These are phyloP conservation scores for Aldabrachelys gigantea DNA, from an alignment of 2,113 vertebrate genomes.

Conservation along the genomic window DNA sequence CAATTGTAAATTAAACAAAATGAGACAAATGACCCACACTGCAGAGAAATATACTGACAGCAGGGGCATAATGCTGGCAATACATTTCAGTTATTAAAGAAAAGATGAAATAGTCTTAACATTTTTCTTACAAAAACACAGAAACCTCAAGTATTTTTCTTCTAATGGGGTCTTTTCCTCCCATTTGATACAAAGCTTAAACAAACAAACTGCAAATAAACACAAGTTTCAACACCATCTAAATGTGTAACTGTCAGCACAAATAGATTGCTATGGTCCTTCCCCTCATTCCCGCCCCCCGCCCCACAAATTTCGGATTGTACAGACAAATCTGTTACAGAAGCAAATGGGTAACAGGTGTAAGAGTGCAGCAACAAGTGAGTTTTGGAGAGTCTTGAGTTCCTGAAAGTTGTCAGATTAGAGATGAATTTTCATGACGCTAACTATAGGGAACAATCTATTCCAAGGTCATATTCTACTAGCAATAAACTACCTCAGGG, in stretches of 20 bases:
- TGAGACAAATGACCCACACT: neutral
- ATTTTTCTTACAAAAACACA: neutral
- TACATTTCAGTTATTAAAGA: neutral
- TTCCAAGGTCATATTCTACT: neutral
- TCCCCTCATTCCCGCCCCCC: neutral
- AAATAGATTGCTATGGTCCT: neutral
- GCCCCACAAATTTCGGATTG: neutral
- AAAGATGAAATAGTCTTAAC: neutral
- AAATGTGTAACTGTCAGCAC: neutral
- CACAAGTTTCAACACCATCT: neutral
- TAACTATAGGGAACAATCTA: neutral
- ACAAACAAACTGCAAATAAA: neutral
- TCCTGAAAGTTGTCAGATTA: neutral
- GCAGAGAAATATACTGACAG: neutral
- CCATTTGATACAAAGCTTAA: neutral
- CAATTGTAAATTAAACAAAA: slow-evolving; percentile 2
- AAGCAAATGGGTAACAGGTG: neutral
- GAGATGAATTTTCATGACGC: neutral
- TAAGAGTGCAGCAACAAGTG: neutral
- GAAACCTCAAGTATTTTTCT: neutral
- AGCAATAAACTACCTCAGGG: neutral
- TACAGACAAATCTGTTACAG: neutral
- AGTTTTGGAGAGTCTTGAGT: neutral
- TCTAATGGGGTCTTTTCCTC: neutral
- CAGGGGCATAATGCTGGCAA: neutral